phyloP scores from a whole-genome alignment of 2,113 vertebrate species.

The Lepisosteus oculatus region DNA sequence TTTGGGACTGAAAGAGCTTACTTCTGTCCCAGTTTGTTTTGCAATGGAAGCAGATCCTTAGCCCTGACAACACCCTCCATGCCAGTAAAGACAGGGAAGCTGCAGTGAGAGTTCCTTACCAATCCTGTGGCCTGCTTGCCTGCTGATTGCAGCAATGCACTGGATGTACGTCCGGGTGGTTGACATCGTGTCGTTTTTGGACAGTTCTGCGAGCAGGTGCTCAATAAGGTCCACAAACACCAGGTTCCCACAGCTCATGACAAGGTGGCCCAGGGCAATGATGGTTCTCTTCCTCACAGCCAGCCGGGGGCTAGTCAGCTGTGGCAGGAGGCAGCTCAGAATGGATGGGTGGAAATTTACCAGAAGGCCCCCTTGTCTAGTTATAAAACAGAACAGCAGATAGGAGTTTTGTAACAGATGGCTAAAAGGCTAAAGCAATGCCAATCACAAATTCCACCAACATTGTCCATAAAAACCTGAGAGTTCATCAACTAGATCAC shows the following conservation, averaged over 20 bases:
- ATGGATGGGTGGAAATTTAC: slow-evolving; percentile 99
- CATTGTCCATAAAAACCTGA: neutral
- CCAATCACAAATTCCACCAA: neutral
- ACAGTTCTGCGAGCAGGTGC: slow-evolving; percentile 92
- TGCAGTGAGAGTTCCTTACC: slow-evolving; percentile 66
- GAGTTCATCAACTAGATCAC: neutral
- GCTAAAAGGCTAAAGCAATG: no score
- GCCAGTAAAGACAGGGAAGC: no score
- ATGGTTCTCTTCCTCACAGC: slow-evolving; percentile 98
- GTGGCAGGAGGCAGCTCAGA: slow-evolving; percentile 95
- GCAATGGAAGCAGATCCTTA: no score
- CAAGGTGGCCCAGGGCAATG: slow-evolving; percentile 96
- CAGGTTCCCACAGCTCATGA: slow-evolving; percentile 97
- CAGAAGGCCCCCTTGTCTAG: slow-evolving; percentile 94
- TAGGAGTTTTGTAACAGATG: neutral
- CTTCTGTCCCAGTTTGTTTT: no score
- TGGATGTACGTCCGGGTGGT: slow-evolving; percentile 98
- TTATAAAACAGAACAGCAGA: slow-evolving; percentile 34
- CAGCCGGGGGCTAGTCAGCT: slow-evolving; percentile 95
- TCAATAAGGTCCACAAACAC: slow-evolving; percentile 98
- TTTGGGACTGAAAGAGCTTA: no score
- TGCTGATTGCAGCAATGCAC: slow-evolving; percentile 97
- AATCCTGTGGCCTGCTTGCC: slow-evolving; percentile 96
- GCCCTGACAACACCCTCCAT: no score
- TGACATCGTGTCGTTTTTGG: slow-evolving; percentile 97